phyloP scores from a whole-genome alignment of 2,888 invertebrate genomes.

The Cerceris ruficornis region DNA sequence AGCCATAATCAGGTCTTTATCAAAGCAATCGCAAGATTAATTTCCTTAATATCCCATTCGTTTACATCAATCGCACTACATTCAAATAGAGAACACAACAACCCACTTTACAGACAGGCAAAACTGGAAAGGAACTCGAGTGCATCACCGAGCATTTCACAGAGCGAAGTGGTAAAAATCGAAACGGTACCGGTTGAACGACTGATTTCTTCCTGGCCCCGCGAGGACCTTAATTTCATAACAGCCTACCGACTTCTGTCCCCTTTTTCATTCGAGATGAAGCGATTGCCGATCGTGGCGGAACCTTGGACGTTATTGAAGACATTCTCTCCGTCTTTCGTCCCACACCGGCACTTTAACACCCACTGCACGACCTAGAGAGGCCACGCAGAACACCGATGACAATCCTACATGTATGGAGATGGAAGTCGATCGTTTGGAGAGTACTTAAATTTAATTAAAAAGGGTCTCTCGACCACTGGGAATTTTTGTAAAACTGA shows the following conservation, averaged over 20 bases:
- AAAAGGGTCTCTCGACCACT: too few species aligned
- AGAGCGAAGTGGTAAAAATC: neutral
- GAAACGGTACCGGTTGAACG: slow-evolving; percentile 1
- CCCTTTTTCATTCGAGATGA: slow-evolving; percentile 12
- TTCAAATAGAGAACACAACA: too few species aligned
- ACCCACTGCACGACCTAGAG: slow-evolving; percentile 32
- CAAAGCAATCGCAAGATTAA: too few species aligned
- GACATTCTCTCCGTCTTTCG: slow-evolving; percentile 23
- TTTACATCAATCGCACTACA: too few species aligned
- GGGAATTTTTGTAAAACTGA: too few species aligned
- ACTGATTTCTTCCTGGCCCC: neutral
- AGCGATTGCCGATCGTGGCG: slow-evolving; percentile 12
- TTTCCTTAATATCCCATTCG: too few species aligned
- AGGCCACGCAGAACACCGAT: slow-evolving; percentile 28
- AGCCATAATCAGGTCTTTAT: too few species aligned
- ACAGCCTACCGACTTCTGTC: slow-evolving; percentile 14
- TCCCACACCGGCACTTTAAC: slow-evolving; percentile 6
- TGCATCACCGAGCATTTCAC: neutral
- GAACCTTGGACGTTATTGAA: slow-evolving; percentile 40
- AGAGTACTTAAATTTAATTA: neutral
- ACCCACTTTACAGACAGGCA: neutral
- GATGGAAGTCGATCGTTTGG: slow-evolving; percentile 11
- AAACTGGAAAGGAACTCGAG: neutral
- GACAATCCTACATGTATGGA: slow-evolving; percentile 17
- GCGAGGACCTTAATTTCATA: slow-evolving; percentile 9